A percentile compares a stretch with the other conserved stretches of the same genome.
These are phyloP conservation scores for Eulithis testata DNA, from an alignment of 2,888 invertebrate genomes.

Conservation along the genomic window DNA sequence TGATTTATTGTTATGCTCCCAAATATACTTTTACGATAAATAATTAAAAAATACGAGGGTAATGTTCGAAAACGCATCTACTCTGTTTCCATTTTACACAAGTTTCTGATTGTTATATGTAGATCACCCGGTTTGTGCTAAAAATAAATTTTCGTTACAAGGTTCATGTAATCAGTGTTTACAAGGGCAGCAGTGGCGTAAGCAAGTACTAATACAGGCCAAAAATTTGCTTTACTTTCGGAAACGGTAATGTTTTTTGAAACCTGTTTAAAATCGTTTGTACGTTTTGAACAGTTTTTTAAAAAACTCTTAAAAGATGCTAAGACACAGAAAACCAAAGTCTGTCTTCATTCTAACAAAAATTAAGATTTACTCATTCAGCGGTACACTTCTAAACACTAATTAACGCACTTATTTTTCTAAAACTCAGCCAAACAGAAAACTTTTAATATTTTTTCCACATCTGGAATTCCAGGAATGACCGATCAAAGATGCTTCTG, in stretches of 20 bases:
- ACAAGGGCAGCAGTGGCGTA: neutral
- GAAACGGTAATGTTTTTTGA: no score
- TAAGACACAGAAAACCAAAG: no score
- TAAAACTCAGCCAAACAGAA: no score
- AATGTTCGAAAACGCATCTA: neutral
- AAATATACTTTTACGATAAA: neutral
- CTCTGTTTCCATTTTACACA: neutral
- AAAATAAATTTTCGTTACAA: conserved; percentile 6
- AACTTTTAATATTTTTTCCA: neutral
- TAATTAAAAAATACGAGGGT: neutral
- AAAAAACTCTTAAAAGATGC: no score
- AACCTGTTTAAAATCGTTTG: no score
- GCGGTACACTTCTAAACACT: no score
- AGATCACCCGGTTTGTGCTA: neutral
- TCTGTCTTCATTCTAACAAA: no score
- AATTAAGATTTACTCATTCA: no score
- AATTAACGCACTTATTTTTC: no score
- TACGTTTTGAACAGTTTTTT: no score
- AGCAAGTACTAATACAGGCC: neutral
- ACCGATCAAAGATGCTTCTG: conserved; percentile 70
- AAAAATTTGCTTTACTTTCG: no score
- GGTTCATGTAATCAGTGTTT: conserved; percentile 1
- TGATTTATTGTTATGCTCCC: no score
- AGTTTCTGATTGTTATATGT: neutral
- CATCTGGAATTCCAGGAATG: conserved; percentile 60